Evolutionary conservation across 92 coral and sea anemone genomes (phyloP).

Genomic region (Epizoanthus rinbou): DNA sequence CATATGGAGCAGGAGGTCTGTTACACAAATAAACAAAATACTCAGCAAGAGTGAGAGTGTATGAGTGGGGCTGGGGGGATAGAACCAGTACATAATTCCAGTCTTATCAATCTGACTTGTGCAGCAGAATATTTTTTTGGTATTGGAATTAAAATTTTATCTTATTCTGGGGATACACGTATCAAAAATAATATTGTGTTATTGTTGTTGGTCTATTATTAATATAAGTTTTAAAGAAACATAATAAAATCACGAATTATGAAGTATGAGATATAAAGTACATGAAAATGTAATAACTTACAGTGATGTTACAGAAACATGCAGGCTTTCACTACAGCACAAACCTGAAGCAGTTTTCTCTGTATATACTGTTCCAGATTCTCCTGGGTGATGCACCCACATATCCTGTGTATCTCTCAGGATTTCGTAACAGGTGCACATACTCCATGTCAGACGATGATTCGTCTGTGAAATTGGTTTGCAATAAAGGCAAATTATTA

Average conservation of each 20-base stretch:
- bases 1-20: conserved; percentile 71
- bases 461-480: conserved; percentile 66
- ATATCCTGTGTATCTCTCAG: conserved; percentile 92
- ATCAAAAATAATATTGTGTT: too few species aligned
- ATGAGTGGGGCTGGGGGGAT: too few species aligned
- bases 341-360: conserved; percentile 94
- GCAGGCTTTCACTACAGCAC: too few species aligned
- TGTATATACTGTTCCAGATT: conserved; percentile 95
- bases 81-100: too few species aligned
- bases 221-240: too few species aligned
- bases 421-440: conserved; percentile 84
- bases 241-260: too few species aligned
- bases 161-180: too few species aligned
- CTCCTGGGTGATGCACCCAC: conserved; percentile 86
- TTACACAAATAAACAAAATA: neutral
- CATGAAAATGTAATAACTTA: neutral
- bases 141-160: too few species aligned
- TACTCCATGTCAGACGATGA: conserved; percentile 84
- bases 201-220: too few species aligned
- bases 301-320: neutral
- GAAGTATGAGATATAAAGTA: too few species aligned
- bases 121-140: too few species aligned
- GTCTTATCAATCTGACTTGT: too few species aligned
- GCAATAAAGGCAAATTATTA: neutral
- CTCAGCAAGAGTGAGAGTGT: neutral